Evolutionary conservation across 2,797 vertebrate species (phyloP), one percentile per base, ranked within the genome.

Genomic region (Mus spretus): DNA sequence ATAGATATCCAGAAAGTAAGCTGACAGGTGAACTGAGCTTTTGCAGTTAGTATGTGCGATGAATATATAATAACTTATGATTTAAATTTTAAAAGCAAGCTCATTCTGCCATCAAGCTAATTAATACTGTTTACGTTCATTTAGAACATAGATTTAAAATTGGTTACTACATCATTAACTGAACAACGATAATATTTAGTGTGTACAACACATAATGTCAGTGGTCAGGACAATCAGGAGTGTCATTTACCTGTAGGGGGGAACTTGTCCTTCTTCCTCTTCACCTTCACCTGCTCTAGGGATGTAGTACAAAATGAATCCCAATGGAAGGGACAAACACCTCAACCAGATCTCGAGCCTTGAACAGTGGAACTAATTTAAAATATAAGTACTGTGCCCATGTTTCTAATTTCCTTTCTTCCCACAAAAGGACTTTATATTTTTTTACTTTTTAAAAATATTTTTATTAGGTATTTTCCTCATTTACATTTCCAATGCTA

Each of bases 111-210:
- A 6, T 77, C 13, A 65, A 59, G 59, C 22, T 65, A 93, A 77
- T 57, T 78, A n/a, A 93, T 94, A 50, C 28, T 53, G 57, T 72
- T 77, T 37, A 47, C 59, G 20, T 90, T 72, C 28, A 15, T 86
- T 83, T 81, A 72, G 8, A 70, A 37, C 34, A 65, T 34, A 65
- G 14, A 85, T 84, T 90, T 92, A 61, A 93, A 87, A 90, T 81
- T 72, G 72, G 50, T 65, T 87, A 84, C 10, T 31, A 14, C 57
- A 11, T 94, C 28, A 47, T 84, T 84, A 57, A 50, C 44, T 93
- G 14, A 89, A 50, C 59, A 88, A 89, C 14, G 34, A 84, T 47
- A 83, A 20, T 86, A 94, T 59, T 93, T 93, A 89, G 34, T 31
- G 44, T 70, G 31, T 5, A 11, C 3, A 44, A 11, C 19, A 84